A percentile compares a stretch with the other conserved stretches of the same genome.
These are phyloP conservation scores for Tenrec ecaudatus DNA, from an alignment of 2,113 vertebrate genomes.

Conservation along the genomic window DNA sequence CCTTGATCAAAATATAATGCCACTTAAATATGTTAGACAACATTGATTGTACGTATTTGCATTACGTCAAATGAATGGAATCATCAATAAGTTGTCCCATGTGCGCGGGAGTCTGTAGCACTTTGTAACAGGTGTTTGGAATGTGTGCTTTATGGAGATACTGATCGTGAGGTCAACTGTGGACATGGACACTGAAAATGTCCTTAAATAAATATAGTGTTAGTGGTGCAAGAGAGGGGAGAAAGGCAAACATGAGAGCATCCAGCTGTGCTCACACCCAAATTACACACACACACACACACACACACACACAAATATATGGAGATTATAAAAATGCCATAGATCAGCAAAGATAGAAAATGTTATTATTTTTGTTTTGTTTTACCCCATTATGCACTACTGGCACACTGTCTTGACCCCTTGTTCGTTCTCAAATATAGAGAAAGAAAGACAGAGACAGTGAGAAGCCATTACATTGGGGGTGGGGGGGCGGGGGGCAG, in stretches of 20 bases:
- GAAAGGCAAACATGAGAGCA: background rate
- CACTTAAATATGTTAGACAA: constrained; percentile 78
- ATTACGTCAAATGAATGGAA: constrained; percentile 90
- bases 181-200: constrained; percentile 75
- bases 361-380: background rate
- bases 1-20: constrained; percentile 66
- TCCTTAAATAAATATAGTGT: constrained; percentile 42
- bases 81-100: constrained; percentile 94
- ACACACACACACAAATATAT: background rate
- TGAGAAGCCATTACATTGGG: background rate
- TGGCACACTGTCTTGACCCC: background rate
- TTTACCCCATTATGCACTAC: background rate
- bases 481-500: constrained; percentile 3
- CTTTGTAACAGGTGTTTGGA: constrained; percentile 90
- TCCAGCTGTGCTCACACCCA: background rate
- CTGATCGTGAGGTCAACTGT: constrained; percentile 85
- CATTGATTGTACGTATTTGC: constrained; percentile 87
- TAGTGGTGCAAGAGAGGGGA: background rate
- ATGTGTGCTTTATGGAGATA: constrained; percentile 82
- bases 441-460: background rate
- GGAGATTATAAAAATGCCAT: background rate
- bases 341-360: background rate
- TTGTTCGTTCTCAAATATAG: background rate
- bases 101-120: constrained; percentile 87
- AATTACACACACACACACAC: background rate